Evolutionary conservation across 1,140 invertebrate species (phyloP).

Genomic region (Sinella curviseta): DNA sequence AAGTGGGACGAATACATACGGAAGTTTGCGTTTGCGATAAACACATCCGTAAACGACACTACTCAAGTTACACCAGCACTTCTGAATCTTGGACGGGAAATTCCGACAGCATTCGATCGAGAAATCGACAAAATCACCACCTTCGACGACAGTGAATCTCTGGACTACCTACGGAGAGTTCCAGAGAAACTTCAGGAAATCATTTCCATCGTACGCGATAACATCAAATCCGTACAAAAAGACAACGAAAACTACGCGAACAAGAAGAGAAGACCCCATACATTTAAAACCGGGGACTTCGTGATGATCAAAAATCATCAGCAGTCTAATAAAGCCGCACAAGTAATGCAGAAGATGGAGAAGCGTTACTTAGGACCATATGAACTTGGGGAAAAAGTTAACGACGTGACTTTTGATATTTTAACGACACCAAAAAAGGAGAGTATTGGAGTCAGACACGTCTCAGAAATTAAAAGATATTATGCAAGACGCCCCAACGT

Average conservation of each 20-base stretch:
- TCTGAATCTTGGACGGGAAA: conserved; percentile 54
- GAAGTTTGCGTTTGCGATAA: conserved; percentile 55
- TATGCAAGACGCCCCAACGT: background rate
- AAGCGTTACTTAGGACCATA: background rate
- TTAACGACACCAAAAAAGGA: background rate
- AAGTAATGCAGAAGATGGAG: background rate
- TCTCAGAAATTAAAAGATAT: background rate
- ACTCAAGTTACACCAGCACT: conserved; percentile 54
- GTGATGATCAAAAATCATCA: background rate
- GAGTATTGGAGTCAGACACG: background rate
- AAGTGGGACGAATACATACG: conserved; percentile 53
- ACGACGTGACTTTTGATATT: background rate
- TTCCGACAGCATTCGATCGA: conserved; percentile 41
- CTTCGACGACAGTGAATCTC: background rate
- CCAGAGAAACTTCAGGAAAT: background rate
- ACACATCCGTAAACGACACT: conserved; percentile 52
- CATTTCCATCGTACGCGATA: background rate
- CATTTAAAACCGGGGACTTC: background rate
- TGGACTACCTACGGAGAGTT: background rate
- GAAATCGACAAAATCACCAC: background rate
- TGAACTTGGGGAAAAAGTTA: background rate
- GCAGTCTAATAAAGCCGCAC: background rate
- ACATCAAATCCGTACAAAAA: background rate
- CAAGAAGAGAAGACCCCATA: background rate
- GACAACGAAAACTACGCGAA: background rate